Base-by-base conservation (phyloP, 2,113 vertebrate species). In the Pogonocichla stellata region DNA sequence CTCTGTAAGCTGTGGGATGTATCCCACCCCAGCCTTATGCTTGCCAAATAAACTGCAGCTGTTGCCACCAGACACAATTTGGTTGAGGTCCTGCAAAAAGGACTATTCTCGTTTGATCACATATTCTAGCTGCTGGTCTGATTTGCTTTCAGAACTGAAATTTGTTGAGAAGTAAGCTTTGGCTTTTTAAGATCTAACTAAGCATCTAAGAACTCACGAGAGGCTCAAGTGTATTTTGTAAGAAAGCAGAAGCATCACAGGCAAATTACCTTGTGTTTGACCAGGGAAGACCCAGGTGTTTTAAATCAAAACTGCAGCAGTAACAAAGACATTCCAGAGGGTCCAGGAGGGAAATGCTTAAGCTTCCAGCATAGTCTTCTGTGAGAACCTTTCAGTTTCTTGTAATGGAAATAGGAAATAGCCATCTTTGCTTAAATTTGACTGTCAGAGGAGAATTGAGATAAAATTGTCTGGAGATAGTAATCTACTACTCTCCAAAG, bases 261-360 rank as follows among this genome's bases (percentile, higher is more conserved):
- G 33, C 28, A 4, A 47, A 57, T 91, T 80, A 86, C 86, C n/a
- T 51, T 89, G 71, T 66, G 19, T 86, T 92, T 93, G 86, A 94
- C 57, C 12, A 6, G 43, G 51, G 65, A 53, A 80, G 66, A 64
- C 47, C 81, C 86, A 92, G 88, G 95, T 96, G 87, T 88, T 97
- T 88, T 88, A 69, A 94, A 90, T 96, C 95, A 96, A 91, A 93
- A 60, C 14, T 86, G 73, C 58, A 72, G 28, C 54, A 75, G 57
- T 70, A 93, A 85, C 0, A 2, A 53, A 88, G 84, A 70, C 56
- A 80, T 86, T 92, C 78, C 90, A 83, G 18, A 62, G 22, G 38
- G 36, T 60, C 81, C 70, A 47, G 24, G 62, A 83, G 62, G 84
- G 80, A 95, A 92, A 91, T 75, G 12, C 58, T 96, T 85, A 95